Percentiles rank a stretch among this genome's conserved stretches.
These are phyloP conservation scores for Drosophila nr. medialis DNA, from an alignment of 2,888 invertebrate genomes.

Conservation along the genomic window DNA sequence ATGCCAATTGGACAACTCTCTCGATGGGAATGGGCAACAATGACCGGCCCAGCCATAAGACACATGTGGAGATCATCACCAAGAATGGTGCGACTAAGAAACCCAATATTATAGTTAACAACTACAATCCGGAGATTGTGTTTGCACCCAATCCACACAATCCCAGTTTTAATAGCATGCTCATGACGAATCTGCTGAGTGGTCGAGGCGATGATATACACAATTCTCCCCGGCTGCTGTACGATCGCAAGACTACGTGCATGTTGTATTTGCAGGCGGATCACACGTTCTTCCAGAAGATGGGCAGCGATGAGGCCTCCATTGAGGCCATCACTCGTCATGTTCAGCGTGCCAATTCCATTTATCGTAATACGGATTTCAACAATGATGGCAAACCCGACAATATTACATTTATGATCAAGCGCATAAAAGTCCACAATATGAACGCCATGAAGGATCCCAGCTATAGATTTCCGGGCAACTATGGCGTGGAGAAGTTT, in stretches of 20 bases:
- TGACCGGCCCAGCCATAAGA: constrained; percentile 88
- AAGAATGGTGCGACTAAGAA: constrained; percentile 88
- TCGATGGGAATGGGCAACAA: constrained; percentile 71
- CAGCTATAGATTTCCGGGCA: constrained; percentile 95
- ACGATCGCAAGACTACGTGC: constrained; percentile 95
- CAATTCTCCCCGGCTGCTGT: constrained; percentile 82
- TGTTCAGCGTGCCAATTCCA: constrained; percentile 96
- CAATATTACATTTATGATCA: constrained; percentile 98
- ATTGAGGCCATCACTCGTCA: constrained; percentile 98
- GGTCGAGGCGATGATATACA: constrained; percentile 76
- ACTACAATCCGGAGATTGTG: constrained; percentile 85
- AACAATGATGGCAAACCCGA: constrained; percentile 96
- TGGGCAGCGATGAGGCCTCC: constrained; percentile 96
- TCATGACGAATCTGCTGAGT: constrained; percentile 81
- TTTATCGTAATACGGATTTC: constrained; percentile 95
- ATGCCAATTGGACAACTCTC: constrained; percentile 82
- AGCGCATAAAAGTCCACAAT: constrained; percentile 97
- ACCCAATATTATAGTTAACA: constrained; percentile 88
- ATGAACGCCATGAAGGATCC: constrained; percentile 93
- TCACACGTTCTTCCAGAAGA: constrained; percentile 97
- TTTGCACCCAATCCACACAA: constrained; percentile 82
- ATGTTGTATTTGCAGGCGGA: constrained; percentile 98
- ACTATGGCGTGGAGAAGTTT: constrained; percentile 99
- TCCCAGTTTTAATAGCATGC: constrained; percentile 83
- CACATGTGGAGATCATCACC: constrained; percentile 88